Percentiles rank a stretch among this genome's conserved stretches.
Evolutionary conservation across 2,113 vertebrate species (phyloP).

Genomic region (Okapia johnstoni): DNA sequence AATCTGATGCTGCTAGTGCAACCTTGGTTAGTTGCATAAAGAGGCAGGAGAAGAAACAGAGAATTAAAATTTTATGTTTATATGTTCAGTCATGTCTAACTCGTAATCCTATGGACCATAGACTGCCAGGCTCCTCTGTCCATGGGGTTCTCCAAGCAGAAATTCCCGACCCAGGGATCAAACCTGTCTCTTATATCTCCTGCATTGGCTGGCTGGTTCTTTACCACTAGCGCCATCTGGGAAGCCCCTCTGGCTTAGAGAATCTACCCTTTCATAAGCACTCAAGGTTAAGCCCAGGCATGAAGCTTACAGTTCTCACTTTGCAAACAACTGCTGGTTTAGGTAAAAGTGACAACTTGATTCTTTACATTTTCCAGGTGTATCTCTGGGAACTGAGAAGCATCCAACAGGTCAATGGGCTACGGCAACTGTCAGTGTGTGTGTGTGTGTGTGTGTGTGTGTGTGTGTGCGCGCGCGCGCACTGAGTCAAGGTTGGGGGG

Average conservation of each 20-base stretch:
- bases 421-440: neutral
- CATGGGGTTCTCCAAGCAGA: neutral
- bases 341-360: neutral
- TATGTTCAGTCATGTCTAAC: neutral
- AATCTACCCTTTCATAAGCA: neutral
- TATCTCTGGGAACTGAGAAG: neutral
- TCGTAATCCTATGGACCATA: neutral
- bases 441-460: neutral
- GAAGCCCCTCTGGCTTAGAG: neutral
- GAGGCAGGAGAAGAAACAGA: neutral
- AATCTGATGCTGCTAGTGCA: neutral
- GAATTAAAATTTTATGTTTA: neutral
- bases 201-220: neutral
- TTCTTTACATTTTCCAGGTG: neutral
- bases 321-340: neutral
- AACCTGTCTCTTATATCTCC: neutral
- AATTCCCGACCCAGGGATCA: neutral
- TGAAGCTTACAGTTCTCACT: neutral
- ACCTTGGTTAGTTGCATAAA: neutral
- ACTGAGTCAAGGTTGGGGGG: too few relatives aligned
- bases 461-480: fast-evolving
- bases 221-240: neutral
- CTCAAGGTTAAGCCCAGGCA: neutral
- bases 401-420: neutral
- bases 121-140: neutral